Evolutionary conservation across 2,113 vertebrate genomes (phyloP).

Genomic region (Camelus bactrianus): DNA sequence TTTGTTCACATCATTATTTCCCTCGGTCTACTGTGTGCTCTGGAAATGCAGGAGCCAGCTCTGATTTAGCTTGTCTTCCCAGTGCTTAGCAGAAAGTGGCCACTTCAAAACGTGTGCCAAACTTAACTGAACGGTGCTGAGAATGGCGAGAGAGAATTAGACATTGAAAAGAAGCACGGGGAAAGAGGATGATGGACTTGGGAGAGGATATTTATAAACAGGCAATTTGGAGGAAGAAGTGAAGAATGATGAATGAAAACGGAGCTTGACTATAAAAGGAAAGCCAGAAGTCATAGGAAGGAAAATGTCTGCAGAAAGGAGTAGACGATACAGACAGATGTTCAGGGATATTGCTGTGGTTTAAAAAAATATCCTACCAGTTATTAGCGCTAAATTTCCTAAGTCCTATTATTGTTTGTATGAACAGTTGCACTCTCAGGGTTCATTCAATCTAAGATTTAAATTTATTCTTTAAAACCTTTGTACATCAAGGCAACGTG

Average conservation of each 20-base stretch:
- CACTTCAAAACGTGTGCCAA: background rate
- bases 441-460: slow-evolving; percentile 37
- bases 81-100: background rate
- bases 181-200: background rate
- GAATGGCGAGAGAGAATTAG: background rate
- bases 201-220: background rate
- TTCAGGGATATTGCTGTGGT: background rate
- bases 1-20: background rate
- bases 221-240: background rate
- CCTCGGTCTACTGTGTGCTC: background rate
- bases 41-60: background rate
- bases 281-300: background rate
- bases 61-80: background rate
- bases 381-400: background rate
- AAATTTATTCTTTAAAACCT: slow-evolving; percentile 26
- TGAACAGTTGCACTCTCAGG: background rate
- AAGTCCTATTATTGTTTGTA: background rate
- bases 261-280: background rate
- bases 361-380: background rate
- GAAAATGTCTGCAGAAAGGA: background rate
- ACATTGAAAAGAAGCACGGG: background rate
- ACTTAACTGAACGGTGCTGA: background rate
- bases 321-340: background rate
- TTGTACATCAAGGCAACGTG: background rate
- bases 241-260: background rate